Evolutionary conservation across 2,113 vertebrate species (phyloP).

Genomic region (Heterotis niloticus): DNA sequence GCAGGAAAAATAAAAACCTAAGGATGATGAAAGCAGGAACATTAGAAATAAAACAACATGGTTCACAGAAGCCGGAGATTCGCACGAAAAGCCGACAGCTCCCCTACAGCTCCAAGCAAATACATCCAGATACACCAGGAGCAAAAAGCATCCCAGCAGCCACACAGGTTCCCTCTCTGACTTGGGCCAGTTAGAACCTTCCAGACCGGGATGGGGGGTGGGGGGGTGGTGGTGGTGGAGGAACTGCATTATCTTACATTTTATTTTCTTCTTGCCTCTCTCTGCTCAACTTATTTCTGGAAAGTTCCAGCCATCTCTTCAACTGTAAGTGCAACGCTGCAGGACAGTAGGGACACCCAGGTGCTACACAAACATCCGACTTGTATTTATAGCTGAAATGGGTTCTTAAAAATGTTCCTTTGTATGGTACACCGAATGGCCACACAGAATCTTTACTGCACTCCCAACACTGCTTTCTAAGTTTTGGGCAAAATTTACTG

Average conservation of each 20-base stretch:
- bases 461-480: no score
- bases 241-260: conserved; percentile 4
- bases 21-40: not conserved
- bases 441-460: no score
- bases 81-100: not conserved
- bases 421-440: no score
- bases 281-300: not conserved
- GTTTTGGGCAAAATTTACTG: no score
- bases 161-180: not conserved
- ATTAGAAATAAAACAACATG: not conserved
- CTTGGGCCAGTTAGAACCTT: not conserved
- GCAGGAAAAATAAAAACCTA: not conserved
- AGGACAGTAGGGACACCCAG: not conserved
- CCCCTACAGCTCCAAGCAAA: no score
- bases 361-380: not conserved
- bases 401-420: no score
- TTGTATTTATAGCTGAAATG: not conserved
- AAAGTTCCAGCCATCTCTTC: conserved; percentile 6
- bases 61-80: not conserved
- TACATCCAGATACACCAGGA: no score
- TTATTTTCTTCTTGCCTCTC: not conserved
- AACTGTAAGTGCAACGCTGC: not conserved
- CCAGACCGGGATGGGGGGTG: no score
- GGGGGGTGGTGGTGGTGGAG: not conserved
- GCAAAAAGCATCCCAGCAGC: not conserved